Evolutionary conservation across 2,797 vertebrate genomes (phyloP), one percentile per base, ranked within the genome.

Genomic region (Arrhamphus sclerolepis): DNA sequence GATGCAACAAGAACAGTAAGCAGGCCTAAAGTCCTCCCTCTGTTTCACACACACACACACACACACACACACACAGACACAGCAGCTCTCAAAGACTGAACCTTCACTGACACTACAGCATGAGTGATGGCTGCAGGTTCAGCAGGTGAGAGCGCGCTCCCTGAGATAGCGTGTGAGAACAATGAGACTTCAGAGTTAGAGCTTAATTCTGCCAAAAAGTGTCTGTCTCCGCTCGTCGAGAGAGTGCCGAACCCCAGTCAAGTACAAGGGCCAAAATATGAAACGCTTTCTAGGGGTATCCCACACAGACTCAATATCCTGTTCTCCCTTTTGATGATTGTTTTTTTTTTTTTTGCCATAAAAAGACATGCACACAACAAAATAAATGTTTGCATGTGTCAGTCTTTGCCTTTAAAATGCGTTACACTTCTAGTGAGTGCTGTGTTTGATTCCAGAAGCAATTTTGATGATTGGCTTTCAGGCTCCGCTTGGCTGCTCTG

Each of bases 101-200:
- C 68, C 64, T 71, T 61, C 72, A 50, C 79, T 87, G 87, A 90
- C 84, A 80, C 86, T 63, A 29, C 82, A 76, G 80, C 72, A 80
- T 90, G 90, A 92, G 87, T 75, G 34, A 91, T 89, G 82, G 81
- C 85, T 81, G 72, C 2, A 69, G 77, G 89, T 89, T 89, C 86
- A 90, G 78, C 89, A 90, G 91, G 89, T 88, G 89, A 91, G 85
- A 38, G 34, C 11, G 14, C 34, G 34, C 13, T 3, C 11, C 6
- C 34, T 14, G 34, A 38, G 34, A 38, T 3, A 14, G 34, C 3
- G 34, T 14, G 34, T 38, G 34, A 38, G 13, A 38, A 38, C 34
- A 38, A 38, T 14, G 34, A 38, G 34, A 38, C 34, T 14, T 38
- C 34, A 38, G 24, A 26, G 34, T 14, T 38, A 1, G 34, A 38